phyloP scores from a whole-genome alignment of 2,113 vertebrate genomes.

The Gymnocephalus cernua region DNA sequence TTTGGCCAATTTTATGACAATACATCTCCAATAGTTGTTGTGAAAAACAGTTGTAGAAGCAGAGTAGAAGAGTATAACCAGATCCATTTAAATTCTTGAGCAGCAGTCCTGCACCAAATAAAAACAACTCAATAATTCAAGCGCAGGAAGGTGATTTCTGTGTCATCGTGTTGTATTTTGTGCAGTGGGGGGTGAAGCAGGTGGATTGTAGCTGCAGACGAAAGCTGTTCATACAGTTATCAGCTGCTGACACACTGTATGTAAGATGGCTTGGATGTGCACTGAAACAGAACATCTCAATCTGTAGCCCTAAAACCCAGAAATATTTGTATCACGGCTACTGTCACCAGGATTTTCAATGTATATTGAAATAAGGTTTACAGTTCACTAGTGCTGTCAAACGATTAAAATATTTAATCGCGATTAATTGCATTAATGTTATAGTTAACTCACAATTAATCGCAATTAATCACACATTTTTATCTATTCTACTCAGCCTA shows the following conservation, averaged over 20 bases:
- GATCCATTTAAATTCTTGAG: slow-evolving; percentile 3
- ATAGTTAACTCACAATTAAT: too few relatives aligned
- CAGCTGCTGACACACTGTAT: slow-evolving; percentile 43
- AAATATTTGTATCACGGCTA: slow-evolving; percentile 9
- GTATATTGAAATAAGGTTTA: slow-evolving; percentile 2
- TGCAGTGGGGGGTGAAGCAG: neutral
- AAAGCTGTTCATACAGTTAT: slow-evolving; percentile 35
- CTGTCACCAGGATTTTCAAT: neutral
- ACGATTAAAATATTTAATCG: too few relatives aligned
- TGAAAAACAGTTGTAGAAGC: neutral
- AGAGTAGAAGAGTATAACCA: neutral
- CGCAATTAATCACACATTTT: too few relatives aligned
- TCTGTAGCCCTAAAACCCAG: slow-evolving; percentile 4
- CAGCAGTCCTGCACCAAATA: neutral
- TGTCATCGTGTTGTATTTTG: slow-evolving; percentile 3
- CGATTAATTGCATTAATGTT: too few relatives aligned
- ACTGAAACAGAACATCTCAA: slow-evolving; percentile 46
- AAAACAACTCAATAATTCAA: neutral
- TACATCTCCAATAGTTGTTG: too few relatives aligned
- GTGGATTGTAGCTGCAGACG: slow-evolving; percentile 40
- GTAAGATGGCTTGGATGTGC: slow-evolving; percentile 31
- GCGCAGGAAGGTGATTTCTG: neutral
- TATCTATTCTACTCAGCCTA: too few relatives aligned
- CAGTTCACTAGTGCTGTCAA: too few relatives aligned
- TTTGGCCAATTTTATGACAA: too few relatives aligned